A percentile compares a stretch with the other conserved stretches of the same genome.
Conservation (phyloP, 2,797 vertebrate genomes). For the Poeciliopsis gracilis region DNA sequence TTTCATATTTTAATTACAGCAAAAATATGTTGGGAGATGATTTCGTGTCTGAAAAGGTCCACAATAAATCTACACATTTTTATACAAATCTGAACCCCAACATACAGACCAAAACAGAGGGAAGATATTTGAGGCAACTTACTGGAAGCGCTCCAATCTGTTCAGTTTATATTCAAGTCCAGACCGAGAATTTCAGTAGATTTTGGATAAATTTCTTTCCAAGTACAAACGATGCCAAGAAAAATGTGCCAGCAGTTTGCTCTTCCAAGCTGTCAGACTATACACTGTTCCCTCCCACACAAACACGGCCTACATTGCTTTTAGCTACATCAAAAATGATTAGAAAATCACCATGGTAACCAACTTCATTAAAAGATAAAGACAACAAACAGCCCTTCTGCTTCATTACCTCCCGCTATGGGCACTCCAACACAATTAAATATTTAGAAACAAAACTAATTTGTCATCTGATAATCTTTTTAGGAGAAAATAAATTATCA, state of each 20-base stretch:
- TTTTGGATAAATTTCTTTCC: conserved; percentile 54
- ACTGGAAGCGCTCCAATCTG: conserved; percentile 5
- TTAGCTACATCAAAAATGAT: conserved; percentile 28
- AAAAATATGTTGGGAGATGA: neutral
- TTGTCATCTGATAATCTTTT: conserved; percentile 29
- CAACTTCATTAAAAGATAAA: no score
- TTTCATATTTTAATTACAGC: neutral
- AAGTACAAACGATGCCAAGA: conserved; percentile 36
- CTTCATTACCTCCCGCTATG: conserved; percentile 10
- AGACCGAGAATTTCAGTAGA: conserved; percentile 41
- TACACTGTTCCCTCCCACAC: conserved; percentile 23
- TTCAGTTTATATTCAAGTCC: conserved; percentile 22
- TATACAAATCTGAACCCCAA: neutral
- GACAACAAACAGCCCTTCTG: conserved; percentile 13
- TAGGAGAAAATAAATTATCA: conserved; percentile 11
- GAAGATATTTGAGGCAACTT: neutral
- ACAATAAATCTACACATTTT: neutral
- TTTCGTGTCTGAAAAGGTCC: neutral
- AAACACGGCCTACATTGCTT: conserved; percentile 41
- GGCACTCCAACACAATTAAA: conserved; percentile 16
- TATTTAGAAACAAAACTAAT: conserved; percentile 28
- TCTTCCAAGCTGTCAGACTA: conserved; percentile 26
- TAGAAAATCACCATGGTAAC: conserved; percentile 45
- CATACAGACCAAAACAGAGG: neutral
- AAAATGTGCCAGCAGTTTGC: conserved; percentile 36